phyloP scores from a whole-genome alignment of 30 jellyfish, hydroid and myxozoan genomes.

The Sanderia malayensis region DNA sequence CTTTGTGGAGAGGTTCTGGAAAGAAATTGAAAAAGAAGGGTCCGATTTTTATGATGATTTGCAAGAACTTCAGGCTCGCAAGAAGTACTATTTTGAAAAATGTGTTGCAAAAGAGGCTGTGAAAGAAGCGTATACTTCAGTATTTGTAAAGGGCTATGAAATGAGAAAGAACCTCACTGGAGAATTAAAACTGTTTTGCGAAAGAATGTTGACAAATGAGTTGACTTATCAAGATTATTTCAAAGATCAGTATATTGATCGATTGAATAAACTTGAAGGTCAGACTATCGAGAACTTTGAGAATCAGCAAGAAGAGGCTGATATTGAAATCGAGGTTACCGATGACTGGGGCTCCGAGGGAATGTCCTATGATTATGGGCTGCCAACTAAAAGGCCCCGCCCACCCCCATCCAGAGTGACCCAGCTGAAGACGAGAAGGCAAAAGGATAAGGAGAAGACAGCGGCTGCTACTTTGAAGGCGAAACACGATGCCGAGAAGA shows the following conservation, averaged over 20 bases:
- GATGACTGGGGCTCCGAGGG: slow-evolving; percentile 45
- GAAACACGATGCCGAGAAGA: neutral
- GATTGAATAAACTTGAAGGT: slow-evolving; percentile 58
- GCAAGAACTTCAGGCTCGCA: slow-evolving; percentile 60
- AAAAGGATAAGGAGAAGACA: slow-evolving; percentile 1
- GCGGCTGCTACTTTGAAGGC: slow-evolving; percentile 7
- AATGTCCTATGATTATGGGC: slow-evolving; percentile 32
- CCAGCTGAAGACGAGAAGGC: slow-evolving; percentile 23
- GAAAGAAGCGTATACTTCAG: slow-evolving; percentile 86
- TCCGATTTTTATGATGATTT: slow-evolving; percentile 85
- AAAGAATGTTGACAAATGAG: slow-evolving; percentile 87
- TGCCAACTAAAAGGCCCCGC: slow-evolving; percentile 52
- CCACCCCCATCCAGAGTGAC: slow-evolving; percentile 31
- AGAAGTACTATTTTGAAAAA: slow-evolving; percentile 54
- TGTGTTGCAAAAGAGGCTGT: slow-evolving; percentile 86
- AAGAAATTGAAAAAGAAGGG: slow-evolving; percentile 88
- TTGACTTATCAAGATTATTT: slow-evolving; percentile 65
- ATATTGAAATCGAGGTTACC: slow-evolving; percentile 48
- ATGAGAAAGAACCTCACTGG: slow-evolving; percentile 77
- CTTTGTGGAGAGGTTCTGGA: slow-evolving; percentile 84
- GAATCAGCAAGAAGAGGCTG: slow-evolving; percentile 66
- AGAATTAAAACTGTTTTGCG: slow-evolving; percentile 53
- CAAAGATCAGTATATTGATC: slow-evolving; percentile 43
- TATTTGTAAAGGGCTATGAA: slow-evolving; percentile 85
- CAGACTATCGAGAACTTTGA: slow-evolving; percentile 75